Evolutionary conservation across 2,888 invertebrate genomes (phyloP), one percentile per base, ranked within the genome.

Genomic region (Ceraclea dissimilis): DNA sequence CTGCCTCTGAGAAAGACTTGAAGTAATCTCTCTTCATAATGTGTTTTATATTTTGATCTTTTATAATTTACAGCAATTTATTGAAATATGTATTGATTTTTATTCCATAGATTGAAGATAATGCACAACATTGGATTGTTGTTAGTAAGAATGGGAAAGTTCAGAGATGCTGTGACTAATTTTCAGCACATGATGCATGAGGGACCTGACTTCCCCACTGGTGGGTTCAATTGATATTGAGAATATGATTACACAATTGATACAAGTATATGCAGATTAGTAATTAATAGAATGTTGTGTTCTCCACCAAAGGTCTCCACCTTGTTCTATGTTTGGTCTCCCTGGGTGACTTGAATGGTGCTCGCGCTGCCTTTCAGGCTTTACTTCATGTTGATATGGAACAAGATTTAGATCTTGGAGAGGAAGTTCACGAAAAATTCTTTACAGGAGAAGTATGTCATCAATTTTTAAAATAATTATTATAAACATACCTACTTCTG

Each of bases 151-250:
- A 91, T 97, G 90, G 93, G 93, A 22, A 94, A 96, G 70, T 94
- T 94, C 72, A 89, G 90, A 52, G 98, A 99, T 70, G 98, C 99
- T 0, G 89, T 95, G 48, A 90, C 91, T 2, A 94, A 93, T 66
- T 94, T 99, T 71, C 98, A 99, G 69, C 96, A 94, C 72, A 96
- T 98, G 58, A 95, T 99, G 93, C 90, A 92, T 53, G 97, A 98
- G 71, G 87, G 90, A 64, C 88, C 95, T 0, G 92, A 93, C 69
- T 90, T 92, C 67, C 88, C 86, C 66, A 87, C 87, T 62, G 87
- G 77, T 72, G 48, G 31, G 39, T n/a, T n/a, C n/a, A 10, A n/a
- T n/a, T n/a, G n/a, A n/a, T n/a, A n/a, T n/a, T n/a, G n/a, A n/a
- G n/a, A n/a, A n/a, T n/a, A n/a, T n/a, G n/a, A n/a, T n/a, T n/a